phyloP scores from a whole-genome alignment of 2,797 vertebrate species.

The Myotis planiceps region DNA sequence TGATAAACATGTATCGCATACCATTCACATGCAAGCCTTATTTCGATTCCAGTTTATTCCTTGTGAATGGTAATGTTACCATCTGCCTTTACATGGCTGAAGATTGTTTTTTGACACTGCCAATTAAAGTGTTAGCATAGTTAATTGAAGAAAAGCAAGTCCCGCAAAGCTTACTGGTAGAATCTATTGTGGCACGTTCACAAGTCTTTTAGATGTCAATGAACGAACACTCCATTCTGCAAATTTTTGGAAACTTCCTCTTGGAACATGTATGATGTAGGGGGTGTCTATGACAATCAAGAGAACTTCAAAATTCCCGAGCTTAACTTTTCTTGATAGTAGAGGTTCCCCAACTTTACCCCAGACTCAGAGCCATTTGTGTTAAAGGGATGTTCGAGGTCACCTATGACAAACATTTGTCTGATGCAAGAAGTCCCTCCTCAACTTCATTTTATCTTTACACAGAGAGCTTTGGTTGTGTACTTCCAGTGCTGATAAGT shows the following conservation, averaged over 20 bases:
- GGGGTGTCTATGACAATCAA: not conserved
- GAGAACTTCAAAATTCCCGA: not conserved
- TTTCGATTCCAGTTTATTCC: slow-evolving; percentile 67
- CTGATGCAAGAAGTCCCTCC: not conserved
- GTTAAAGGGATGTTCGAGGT: not conserved
- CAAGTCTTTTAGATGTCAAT: not conserved
- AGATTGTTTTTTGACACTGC: slow-evolving; percentile 54
- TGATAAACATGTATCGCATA: not conserved
- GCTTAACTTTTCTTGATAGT: not conserved
- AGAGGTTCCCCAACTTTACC: not conserved
- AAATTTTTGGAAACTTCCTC: not conserved
- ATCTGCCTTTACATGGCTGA: slow-evolving; percentile 53
- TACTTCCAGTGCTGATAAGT: not conserved
- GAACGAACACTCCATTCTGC: not conserved
- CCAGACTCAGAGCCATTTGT: not conserved
- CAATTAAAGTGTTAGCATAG: not conserved
- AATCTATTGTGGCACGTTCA: not conserved
- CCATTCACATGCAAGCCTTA: slow-evolving; percentile 57
- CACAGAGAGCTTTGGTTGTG: not conserved
- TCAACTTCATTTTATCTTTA: not conserved
- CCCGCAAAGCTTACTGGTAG: not conserved
- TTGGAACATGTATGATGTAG: not conserved
- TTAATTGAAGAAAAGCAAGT: not conserved
- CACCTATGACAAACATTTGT: not conserved
- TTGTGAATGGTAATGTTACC: slow-evolving; percentile 53